Base-by-base conservation (phyloP, 2,113 vertebrate species). In the Phalacrocorax aristotelis region DNA sequence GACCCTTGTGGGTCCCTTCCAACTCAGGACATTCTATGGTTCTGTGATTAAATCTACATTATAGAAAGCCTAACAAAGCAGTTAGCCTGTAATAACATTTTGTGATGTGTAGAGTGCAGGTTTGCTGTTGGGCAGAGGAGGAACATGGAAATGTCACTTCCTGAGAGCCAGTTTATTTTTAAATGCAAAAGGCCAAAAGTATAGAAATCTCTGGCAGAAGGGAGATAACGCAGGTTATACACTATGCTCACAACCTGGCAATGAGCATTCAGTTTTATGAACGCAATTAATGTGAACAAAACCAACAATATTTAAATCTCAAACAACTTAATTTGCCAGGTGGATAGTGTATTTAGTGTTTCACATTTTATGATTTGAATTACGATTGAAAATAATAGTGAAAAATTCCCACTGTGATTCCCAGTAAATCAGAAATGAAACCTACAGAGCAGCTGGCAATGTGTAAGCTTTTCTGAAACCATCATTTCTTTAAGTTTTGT, bases 201-300 rank as follows among this genome's bases (percentile, higher is more conserved):
- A 22, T 10, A 34, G 26, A 49, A 48, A 48, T 49, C 8, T 55
- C 13, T n/a, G 52, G 16, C 6, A 4, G 54, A 54, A 80, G 38
- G n/a, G 10, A 42, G 19, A 58, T 32, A 26, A 25, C 15, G 9
- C 0, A 0, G 25, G 44, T 25, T 25, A 8, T 19, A 6, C 8
- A 4, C 8, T 20, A 13, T 19, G 19, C 30, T 87, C 44, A 48
- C 30, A 65, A 25, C 46, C n/a, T 40, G 36, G 16, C 9, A 15
- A 52, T 29, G 29, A 54, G 27, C 4, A 1, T 17, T 69, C 30
- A 9, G 19, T 51, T 85, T 85, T 25, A 70, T 60, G 29, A 74
- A 25, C 0, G 0, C 13, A 57, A 52, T 51, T 64, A 51, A 49
- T 30, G 8, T 22, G n/a, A 62, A 10, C 3, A 4, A 11, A 52